These are phyloP conservation scores for Acanthiza pusilla DNA, from an alignment of 2,797 vertebrate genomes.

Conservation along the genomic window DNA sequence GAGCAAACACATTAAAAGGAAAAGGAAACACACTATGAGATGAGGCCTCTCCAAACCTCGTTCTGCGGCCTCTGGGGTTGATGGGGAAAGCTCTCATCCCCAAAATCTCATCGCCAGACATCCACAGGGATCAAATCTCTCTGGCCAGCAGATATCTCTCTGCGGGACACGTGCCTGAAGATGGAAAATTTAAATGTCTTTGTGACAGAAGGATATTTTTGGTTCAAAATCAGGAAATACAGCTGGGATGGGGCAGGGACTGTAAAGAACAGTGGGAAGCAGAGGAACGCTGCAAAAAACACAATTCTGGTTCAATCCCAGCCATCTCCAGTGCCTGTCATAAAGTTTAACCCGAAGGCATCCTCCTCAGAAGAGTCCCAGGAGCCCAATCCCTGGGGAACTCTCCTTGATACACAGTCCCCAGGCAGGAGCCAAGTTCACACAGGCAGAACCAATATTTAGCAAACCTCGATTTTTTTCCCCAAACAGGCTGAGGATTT, in stretches of 20 bases:
- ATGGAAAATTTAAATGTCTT: not conserved
- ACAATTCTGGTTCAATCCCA: not conserved
- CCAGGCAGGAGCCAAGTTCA: not conserved
- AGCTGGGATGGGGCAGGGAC: not conserved
- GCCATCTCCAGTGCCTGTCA: not conserved
- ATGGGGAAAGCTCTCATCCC: not conserved
- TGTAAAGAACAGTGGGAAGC: fast-evolving
- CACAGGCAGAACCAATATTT: not conserved
- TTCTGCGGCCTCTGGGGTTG: fast-evolving
- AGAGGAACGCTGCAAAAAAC: not conserved
- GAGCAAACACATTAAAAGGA: slow-evolving; percentile 54
- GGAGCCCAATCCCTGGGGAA: not conserved
- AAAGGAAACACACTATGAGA: slow-evolving; percentile 2
- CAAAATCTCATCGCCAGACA: not conserved
- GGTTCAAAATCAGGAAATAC: not conserved
- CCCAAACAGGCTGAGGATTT: not conserved
- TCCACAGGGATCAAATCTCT: not conserved
- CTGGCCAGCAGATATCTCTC: not conserved
- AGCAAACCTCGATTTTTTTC: not conserved
- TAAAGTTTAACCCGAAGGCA: not conserved
- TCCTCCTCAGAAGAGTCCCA: not conserved
- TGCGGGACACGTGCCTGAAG: fast-evolving
- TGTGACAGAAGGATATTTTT: not conserved
- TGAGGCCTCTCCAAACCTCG: not conserved
- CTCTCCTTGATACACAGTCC: not conserved